Base-by-base conservation (phyloP, 2,888 invertebrate species). In the Andrena dorsata region DNA sequence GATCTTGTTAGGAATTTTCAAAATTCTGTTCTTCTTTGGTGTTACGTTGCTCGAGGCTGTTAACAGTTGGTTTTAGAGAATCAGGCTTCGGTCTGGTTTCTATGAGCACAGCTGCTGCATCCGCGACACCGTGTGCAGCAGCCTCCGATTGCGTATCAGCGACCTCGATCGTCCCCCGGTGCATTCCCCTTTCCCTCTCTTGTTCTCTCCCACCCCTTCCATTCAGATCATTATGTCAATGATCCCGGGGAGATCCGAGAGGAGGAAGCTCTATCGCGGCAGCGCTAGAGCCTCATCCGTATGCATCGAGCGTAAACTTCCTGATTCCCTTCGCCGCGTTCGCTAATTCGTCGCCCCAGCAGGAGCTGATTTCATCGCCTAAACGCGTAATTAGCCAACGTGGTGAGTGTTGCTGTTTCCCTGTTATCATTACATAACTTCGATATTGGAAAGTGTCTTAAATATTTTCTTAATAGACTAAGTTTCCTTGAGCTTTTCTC, bases 161-260 rank as follows among this genome's bases (percentile, higher is more conserved):
- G 89, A 88, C 88, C 88, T 87, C 89, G 88, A 89, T 88, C 83
- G 84, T 71, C 63, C 77, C 76, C 72, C 74, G 69, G 32, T 78
- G 58, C 74, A 65, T 76, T 82, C 60, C 79, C 76, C 61, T 77
- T 70, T 80, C 82, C 60, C 30, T 79, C 74, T 65, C 80, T 78
- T 66, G 64, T 71, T 60, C 78, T 58, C 71, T 63, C 61, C 58
- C 69, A 60, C 70, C 56, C 69, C 74, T 64, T 60, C 71, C 85
- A 85, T 87, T 90, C 82, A 81, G 83, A 74, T 86, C 85, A 86
- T 86, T 87, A 88, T 89, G 88, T 90, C 90, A 89, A 87, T 88
- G 86, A 88, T 88, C 84, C 82, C 81, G 70, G 82, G 63, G 32
- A 73, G 80, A 70, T 78, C 72, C 80, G 69, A 73, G 58, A 85